phyloP scores from a whole-genome alignment of 2,113 vertebrate species.

The Motacilla tschutschensis region DNA sequence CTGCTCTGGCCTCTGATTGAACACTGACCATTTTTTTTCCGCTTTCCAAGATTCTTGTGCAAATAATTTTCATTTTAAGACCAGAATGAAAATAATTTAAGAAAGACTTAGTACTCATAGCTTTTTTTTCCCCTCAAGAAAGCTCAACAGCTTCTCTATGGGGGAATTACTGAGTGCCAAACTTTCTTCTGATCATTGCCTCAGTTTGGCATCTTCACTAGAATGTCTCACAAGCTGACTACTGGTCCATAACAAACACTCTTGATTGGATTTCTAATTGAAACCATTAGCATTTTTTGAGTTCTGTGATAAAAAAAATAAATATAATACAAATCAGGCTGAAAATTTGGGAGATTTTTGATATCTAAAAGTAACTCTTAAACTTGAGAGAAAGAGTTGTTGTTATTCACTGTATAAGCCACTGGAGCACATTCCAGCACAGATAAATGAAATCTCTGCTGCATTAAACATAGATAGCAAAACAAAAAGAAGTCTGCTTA shows the following conservation, averaged over 20 bases:
- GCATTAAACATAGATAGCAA: not conserved
- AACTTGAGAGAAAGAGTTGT: not conserved
- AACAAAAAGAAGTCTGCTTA: not conserved
- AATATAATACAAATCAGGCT: not conserved
- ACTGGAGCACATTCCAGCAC: not conserved
- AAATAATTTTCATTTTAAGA: not conserved
- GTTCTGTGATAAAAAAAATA: not conserved
- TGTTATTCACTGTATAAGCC: not conserved
- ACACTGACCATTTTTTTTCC: not conserved
- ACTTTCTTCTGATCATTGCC: not conserved
- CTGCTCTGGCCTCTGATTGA: not conserved
- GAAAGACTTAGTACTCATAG: not conserved
- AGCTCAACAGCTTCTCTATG: not conserved
- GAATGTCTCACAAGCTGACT: not conserved
- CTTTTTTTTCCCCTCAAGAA: not conserved
- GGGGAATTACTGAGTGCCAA: not conserved
- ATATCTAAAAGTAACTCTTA: not conserved
- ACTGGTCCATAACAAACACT: not conserved
- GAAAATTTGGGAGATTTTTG: not conserved
- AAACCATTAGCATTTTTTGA: not conserved
- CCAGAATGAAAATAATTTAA: not conserved
- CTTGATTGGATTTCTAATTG: not conserved
- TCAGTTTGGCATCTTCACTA: not conserved
- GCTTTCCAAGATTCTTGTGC: not conserved
- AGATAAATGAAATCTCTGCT: slow-evolving; percentile 14